These are phyloP conservation scores for Drosophila nr. perissopoda DNA, from an alignment of 2,888 invertebrate species.

Conservation along the genomic window DNA sequence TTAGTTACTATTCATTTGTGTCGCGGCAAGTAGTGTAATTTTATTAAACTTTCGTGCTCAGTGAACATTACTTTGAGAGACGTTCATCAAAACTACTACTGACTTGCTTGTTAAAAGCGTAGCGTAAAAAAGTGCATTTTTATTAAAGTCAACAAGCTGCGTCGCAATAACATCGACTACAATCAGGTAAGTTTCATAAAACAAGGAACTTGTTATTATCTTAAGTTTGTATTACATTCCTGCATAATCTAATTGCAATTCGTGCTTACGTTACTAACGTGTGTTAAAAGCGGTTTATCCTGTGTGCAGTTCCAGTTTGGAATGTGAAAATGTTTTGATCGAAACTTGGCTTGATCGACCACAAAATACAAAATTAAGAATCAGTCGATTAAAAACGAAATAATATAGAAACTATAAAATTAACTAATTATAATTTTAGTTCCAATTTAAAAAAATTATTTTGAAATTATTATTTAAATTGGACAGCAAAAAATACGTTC, in stretches of 20 bases:
- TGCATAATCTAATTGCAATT: constrained; percentile 17
- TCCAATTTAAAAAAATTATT: background rate
- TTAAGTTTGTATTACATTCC: constrained; percentile 6
- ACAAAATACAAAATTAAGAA: background rate
- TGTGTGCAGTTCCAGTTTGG: background rate
- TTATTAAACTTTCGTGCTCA: constrained; percentile 52
- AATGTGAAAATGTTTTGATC: background rate
- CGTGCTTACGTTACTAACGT: constrained; percentile 28
- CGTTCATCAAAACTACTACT: constrained; percentile 50
- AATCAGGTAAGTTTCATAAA: constrained; percentile 65
- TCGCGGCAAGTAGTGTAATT: constrained; percentile 41
- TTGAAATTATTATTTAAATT: background rate
- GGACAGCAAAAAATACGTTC: background rate
- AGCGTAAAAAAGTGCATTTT: constrained; percentile 64
- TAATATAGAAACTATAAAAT: background rate
- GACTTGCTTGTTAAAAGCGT: constrained; percentile 38
- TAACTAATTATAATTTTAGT: background rate
- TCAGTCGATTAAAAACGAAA: background rate
- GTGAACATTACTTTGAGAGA: constrained; percentile 58
- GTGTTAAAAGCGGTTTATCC: constrained; percentile 14
- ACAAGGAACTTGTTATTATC: constrained; percentile 23
- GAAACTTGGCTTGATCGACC: background rate
- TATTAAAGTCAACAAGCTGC: constrained; percentile 80
- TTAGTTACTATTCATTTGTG: constrained; percentile 33
- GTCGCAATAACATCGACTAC: constrained; percentile 47